Evolutionary conservation across 2,113 vertebrate species (phyloP), one percentile per base, ranked within the genome.

Genomic region (Aviceda subcristata): DNA sequence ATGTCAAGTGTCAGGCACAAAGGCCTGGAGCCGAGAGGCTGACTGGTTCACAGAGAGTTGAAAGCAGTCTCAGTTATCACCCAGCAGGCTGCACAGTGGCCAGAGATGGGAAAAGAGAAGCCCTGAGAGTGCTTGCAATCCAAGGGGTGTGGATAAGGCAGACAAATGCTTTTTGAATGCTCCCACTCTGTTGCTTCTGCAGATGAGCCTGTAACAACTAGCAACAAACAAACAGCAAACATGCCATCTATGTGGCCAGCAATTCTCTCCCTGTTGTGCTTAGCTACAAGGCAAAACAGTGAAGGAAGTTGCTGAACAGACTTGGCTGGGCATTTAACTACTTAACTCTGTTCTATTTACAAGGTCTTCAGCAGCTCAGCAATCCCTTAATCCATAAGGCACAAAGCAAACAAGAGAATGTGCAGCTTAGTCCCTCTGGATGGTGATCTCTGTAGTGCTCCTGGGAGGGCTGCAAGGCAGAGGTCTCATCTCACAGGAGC

Each of bases 281-380:
- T 84, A 96, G 89, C 89, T 95, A 92, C 74, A 75, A 95, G 81
- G 89, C 80, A 90, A 95, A 89, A 90, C 23, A 91, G 78, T 9
- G 59, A 96, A 79, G 3, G 0, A 97, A 92, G 77, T 21, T 91
- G 67, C 89, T 96, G 80, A 91, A 94, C 56, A 93, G 93, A 86
- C 56, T 91, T 90, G 96, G 75, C 92, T 82, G 85, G 64, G 83
- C 41, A 75, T 73, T 96, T 88, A 92, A 80, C 94, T 93, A 73
- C 59, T 95, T 92, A 93, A 93, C 68, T 91, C 95, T 90, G 75
- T 87, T 90, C 77, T 91, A 67, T 97, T 97, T 91, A 94, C 92
- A 95, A 96, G 62, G 48, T 74, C 90, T 96, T 94, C 84, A 72
- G 86, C 71, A 94, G 71, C 83, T 94, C 94, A 88, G 91, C 76